Conservation (phyloP, 2,113 vertebrate species). For the Prietella phreatophila region DNA sequence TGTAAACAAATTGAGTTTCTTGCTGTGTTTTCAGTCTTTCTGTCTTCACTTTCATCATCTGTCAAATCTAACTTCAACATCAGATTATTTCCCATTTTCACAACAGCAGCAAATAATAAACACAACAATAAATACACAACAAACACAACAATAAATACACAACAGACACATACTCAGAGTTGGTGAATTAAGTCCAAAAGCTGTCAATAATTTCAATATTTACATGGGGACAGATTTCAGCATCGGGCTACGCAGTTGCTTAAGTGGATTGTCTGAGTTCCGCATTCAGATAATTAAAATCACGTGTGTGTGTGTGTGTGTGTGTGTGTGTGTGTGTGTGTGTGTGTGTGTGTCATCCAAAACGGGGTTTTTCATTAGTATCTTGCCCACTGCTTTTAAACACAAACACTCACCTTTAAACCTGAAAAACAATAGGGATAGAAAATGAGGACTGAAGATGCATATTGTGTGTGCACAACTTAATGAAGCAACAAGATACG, state of each 20-base stretch:
- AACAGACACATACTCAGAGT: neutral
- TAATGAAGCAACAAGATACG: neutral
- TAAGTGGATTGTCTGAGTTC: neutral
- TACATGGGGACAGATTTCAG: neutral
- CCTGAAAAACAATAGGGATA: neutral
- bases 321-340: no score
- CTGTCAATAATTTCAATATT: neutral
- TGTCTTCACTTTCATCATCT: slow-evolving; percentile 1
- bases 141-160: neutral
- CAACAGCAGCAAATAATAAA: neutral
- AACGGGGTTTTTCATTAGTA: neutral
- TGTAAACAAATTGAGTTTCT: slow-evolving; percentile 22
- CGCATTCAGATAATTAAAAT: neutral
- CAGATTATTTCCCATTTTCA: neutral
- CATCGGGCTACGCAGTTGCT: neutral
- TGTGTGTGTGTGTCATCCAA: neutral
- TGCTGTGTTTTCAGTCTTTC: neutral
- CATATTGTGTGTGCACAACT: neutral
- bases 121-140: neutral
- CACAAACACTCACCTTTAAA: neutral
- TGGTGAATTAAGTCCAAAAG: neutral
- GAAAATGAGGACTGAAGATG: neutral
- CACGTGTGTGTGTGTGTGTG: neutral
- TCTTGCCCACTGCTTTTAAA: neutral
- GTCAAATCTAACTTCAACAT: neutral